These are phyloP conservation scores for Polyodon spathula DNA, from an alignment of 2,113 vertebrate genomes.

Conservation along the genomic window DNA sequence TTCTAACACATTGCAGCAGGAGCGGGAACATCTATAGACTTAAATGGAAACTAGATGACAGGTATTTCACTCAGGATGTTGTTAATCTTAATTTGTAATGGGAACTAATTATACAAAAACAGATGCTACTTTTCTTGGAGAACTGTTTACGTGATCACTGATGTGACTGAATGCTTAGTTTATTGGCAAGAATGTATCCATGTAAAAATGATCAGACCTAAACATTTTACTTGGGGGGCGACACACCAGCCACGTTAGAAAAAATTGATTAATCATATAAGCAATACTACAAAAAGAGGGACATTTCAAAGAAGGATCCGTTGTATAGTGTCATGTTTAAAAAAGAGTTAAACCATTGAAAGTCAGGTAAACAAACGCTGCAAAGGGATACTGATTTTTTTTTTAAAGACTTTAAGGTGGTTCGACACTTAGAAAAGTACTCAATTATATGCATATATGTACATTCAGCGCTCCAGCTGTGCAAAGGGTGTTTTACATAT, in stretches of 20 bases:
- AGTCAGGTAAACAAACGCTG: too few species aligned
- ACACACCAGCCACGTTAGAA: too few species aligned
- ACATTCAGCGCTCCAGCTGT: too few species aligned
- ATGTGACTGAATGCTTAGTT: constrained; percentile 36
- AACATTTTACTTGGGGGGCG: too few species aligned
- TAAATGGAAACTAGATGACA: not conserved
- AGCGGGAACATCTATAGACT: too few species aligned
- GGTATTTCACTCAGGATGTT: constrained; percentile 4
- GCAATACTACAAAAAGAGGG: too few species aligned
- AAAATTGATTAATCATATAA: too few species aligned
- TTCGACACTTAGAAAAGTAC: constrained; percentile 46
- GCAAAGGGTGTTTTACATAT: constrained; percentile 59
- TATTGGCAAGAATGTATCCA: constrained; percentile 51
- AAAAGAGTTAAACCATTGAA: too few species aligned
- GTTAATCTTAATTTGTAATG: constrained; percentile 4
- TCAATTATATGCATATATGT: constrained; percentile 42
- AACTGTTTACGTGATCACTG: constrained; percentile 37
- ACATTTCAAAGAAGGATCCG: too few species aligned
- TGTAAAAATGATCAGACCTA: constrained; percentile 58
- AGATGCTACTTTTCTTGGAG: constrained; percentile 6
- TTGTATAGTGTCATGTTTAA: too few species aligned
- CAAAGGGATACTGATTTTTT: too few species aligned
- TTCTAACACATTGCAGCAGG: too few species aligned
- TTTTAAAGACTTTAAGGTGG: constrained; percentile 15
- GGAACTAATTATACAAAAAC: constrained; percentile 1